These are phyloP conservation scores for Antrozous pallidus DNA, from an alignment of 2,797 vertebrate species.

Conservation along the genomic window DNA sequence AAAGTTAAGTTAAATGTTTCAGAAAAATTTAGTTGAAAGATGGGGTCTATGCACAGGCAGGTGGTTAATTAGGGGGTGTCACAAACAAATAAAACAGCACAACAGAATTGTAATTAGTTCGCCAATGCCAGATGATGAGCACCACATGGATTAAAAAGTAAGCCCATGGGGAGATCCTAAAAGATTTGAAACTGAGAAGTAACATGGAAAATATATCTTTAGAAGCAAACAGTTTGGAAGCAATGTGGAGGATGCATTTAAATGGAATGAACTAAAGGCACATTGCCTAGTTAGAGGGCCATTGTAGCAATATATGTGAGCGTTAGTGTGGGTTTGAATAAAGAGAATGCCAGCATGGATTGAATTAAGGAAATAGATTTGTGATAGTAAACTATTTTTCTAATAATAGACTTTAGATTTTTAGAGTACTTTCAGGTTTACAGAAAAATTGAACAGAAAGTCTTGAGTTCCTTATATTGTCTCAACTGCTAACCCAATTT, in stretches of 20 bases:
- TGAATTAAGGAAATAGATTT: background rate
- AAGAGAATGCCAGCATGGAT: background rate
- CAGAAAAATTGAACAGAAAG: background rate
- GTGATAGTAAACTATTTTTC: background rate
- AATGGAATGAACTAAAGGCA: background rate
- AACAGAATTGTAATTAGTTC: background rate
- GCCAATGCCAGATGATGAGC: background rate
- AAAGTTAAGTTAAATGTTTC: background rate
- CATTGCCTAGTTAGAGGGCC: background rate
- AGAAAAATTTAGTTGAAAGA: background rate
- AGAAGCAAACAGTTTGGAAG: background rate
- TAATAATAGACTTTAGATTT: background rate
- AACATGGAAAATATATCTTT: background rate
- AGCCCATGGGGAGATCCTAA: background rate
- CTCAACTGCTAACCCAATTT: background rate
- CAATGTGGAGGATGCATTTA: background rate
- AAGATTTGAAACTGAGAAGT: background rate
- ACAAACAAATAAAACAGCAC: background rate
- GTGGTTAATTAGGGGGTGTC: background rate
- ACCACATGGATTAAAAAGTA: background rate
- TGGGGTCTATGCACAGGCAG: background rate
- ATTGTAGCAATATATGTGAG: accelerated
- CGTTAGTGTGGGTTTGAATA: background rate
- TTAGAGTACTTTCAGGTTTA: background rate
- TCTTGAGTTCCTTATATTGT: background rate